Base-by-base conservation (phyloP, 2,113 vertebrate species). In the Dromaius novaehollandiae region DNA sequence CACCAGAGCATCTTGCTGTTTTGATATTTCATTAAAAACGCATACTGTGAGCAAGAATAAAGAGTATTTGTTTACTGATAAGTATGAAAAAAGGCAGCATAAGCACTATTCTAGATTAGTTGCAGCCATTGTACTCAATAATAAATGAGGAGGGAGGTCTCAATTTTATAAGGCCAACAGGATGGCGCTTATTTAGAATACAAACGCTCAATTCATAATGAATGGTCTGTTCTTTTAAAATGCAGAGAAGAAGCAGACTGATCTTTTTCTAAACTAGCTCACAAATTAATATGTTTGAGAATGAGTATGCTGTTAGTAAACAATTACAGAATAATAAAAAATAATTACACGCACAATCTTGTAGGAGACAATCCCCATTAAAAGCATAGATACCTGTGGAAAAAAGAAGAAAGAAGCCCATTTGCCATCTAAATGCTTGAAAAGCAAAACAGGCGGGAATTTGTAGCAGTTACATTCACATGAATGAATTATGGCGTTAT, bases 21-120 rank as follows among this genome's bases (percentile, higher is more conserved):
- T 84, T 82, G 36, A 17, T 75, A 78, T 77, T 92, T 88, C 80
- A 81, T 92, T 92, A 93, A 89, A 53, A 12, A 64, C 86, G 55
- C 55, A 83, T 69, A 87, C 22, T 64, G 8, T 68, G 65, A 82
- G 64, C 28, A 87, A 50, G 44, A 83, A 77, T 42, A 88, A 82
- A 92, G 48, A 56, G 55, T 61, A 79, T 76, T 90, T 90, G 32
- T 88, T 93, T 93, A 77, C 44, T n/a, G 28, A 56, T 88, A 68
- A 7, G 11, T 71, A 71, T n/a, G n/a, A 44, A 24, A 82, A 88
- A 91, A 82, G 7, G 3, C 40, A 71, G 24, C 58, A 48, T 65
- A 94, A 90, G 28, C 44, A 55, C 22, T 88, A 16, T 60, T 95
- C 53, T 73, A 56, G 36, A 91, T 90, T 93, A 75, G 25, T 60